These are phyloP conservation scores for Artemisiospiza belli DNA, from an alignment of 2,113 vertebrate species.

Conservation along the genomic window DNA sequence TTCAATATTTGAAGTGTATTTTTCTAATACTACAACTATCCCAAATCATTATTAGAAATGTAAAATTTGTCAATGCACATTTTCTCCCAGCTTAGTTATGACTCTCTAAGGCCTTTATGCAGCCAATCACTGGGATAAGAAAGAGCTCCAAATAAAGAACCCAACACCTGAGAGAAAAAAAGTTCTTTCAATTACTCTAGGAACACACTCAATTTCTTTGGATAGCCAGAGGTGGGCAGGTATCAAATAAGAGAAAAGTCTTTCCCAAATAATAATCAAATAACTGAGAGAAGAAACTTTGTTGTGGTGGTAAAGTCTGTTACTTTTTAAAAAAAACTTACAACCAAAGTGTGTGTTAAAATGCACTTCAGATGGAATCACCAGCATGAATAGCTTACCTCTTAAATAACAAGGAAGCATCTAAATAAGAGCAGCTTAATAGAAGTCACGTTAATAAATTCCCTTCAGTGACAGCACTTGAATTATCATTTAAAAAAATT, in stretches of 20 bases:
- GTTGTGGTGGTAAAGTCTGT: neutral
- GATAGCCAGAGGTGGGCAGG: neutral
- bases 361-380: neutral
- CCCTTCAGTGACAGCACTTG: neutral
- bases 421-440: neutral
- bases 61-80: neutral
- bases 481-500: neutral
- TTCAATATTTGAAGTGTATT: neutral
- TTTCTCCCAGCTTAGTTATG: neutral
- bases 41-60: neutral
- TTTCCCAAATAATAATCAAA: neutral
- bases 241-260: neutral
- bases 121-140: neutral
- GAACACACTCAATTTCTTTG: neutral
- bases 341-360: neutral
- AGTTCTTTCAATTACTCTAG: neutral
- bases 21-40: neutral
- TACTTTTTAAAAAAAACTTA: neutral
- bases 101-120: neutral
- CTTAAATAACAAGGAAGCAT: neutral
- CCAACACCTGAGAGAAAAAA: neutral
- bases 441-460: constrained; percentile 9
- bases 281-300: neutral
- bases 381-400: neutral
- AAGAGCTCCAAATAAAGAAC: neutral